These are phyloP conservation scores for Rhinolophus ferrumequinum DNA, from an alignment of 2,113 vertebrate genomes.

Conservation along the genomic window DNA sequence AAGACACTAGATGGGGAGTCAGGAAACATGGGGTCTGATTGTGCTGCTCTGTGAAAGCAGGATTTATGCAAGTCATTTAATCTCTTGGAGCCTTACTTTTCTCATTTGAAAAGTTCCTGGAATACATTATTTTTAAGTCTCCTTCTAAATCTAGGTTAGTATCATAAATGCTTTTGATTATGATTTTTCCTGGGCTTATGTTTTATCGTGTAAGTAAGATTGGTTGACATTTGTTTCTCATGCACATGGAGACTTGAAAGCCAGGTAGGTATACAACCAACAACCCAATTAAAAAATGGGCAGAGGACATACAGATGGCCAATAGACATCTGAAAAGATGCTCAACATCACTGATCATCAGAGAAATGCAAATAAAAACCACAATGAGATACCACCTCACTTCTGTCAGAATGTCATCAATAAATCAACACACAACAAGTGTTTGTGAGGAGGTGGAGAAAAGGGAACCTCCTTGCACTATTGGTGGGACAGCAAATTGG, in stretches of 20 bases:
- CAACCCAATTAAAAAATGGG: too few species aligned
- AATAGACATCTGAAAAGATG: too few species aligned
- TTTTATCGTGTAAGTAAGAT: background rate
- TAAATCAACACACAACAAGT: too few species aligned
- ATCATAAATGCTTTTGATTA: background rate
- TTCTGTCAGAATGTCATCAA: too few species aligned
- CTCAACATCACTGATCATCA: too few species aligned
- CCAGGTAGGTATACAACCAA: background rate
- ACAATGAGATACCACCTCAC: too few species aligned
- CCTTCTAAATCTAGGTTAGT: background rate
- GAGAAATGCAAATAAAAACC: too few species aligned
- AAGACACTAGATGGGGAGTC: background rate
- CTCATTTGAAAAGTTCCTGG: background rate
- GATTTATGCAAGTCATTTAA: background rate
- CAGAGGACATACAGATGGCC: too few species aligned
- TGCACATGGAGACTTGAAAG: background rate
- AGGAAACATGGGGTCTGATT: background rate
- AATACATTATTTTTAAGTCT: background rate
- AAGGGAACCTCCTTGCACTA: too few species aligned
- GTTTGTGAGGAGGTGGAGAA: too few species aligned
- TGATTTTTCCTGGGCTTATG: background rate
- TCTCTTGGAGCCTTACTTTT: background rate
- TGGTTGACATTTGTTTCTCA: background rate
- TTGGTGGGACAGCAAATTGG: too few species aligned
- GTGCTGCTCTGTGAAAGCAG: background rate